A percentile compares a stretch with the other conserved stretches of the same genome.
phyloP scores from a whole-genome alignment of 92 coral and sea anemone genomes.

The Plumapathes pennacea region DNA sequence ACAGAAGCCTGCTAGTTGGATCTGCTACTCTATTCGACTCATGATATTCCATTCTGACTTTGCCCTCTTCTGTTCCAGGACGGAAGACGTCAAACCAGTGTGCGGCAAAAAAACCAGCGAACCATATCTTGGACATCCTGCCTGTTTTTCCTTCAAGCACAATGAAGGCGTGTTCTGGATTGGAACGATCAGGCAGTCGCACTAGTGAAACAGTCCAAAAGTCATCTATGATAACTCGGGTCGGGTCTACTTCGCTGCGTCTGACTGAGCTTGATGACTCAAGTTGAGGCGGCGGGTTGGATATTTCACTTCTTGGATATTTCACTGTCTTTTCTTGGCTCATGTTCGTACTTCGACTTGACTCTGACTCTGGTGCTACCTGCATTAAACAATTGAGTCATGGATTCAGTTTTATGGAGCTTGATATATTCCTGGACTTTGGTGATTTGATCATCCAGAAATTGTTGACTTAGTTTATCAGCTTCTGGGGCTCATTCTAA shows the following conservation, averaged over 20 bases:
- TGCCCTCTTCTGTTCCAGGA: constrained; percentile 24
- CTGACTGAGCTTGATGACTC: constrained; percentile 12
- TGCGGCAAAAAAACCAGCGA: constrained; percentile 27
- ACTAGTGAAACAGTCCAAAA: constrained; percentile 34
- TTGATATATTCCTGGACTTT: too few species aligned
- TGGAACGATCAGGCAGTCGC: constrained; percentile 32
- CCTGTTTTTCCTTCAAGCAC: constrained; percentile 34
- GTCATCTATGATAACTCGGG: constrained; percentile 37
- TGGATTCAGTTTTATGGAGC: too few species aligned
- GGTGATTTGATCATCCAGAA: too few species aligned
- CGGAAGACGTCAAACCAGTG: constrained; percentile 7
- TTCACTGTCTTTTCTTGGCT: too few species aligned
- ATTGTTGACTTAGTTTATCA: too few species aligned
- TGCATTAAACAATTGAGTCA: too few species aligned
- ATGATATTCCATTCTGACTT: constrained; percentile 16
- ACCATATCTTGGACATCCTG: constrained; percentile 33
- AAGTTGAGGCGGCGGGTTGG: background rate
- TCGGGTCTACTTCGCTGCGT: constrained; percentile 49
- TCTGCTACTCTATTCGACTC: too few species aligned
- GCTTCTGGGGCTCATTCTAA: too few species aligned
- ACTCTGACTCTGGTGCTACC: too few species aligned
- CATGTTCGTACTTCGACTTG: too few species aligned
- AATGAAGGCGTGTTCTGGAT: constrained; percentile 24
- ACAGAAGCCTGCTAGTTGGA: too few species aligned
- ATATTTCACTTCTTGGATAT: too few species aligned